These are phyloP conservation scores for Papilio demoleus DNA, from an alignment of 2,888 invertebrate genomes.

Conservation along the genomic window DNA sequence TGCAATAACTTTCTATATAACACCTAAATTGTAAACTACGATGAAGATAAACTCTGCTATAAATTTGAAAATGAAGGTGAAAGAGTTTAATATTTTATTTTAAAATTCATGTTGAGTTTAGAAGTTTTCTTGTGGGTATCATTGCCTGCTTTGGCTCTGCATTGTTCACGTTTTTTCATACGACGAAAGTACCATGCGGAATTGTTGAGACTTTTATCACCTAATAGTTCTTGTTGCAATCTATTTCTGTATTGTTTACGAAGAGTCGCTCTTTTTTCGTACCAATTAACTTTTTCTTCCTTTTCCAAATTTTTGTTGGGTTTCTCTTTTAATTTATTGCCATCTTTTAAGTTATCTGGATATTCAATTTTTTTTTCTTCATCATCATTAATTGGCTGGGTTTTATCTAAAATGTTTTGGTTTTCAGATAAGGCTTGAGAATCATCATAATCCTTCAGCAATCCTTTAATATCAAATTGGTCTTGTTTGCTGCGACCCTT, in stretches of 20 bases:
- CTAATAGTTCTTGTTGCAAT: constrained; percentile 67
- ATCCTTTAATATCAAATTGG: constrained; percentile 77
- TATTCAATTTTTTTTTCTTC: too few species aligned
- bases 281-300: constrained; percentile 58
- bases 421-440: constrained; percentile 62
- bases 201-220: constrained; percentile 62
- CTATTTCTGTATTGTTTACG: constrained; percentile 70
- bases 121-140: constrained; percentile 63
- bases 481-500: constrained; percentile 75
- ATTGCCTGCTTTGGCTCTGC: constrained; percentile 69
- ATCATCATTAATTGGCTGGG: constrained; percentile 51
- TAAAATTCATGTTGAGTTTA: constrained; percentile 65
- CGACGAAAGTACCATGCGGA: constrained; percentile 79
- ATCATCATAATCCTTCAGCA: constrained; percentile 72
- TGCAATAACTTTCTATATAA: too few species aligned
- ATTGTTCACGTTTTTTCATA: constrained; percentile 76
- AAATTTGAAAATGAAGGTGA: not conserved
- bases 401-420: constrained; percentile 54
- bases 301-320: constrained; percentile 34
- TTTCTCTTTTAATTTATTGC: constrained; percentile 49
- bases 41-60: constrained; percentile 17
- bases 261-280: constrained; percentile 64
- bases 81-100: constrained; percentile 36
- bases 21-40: too few species aligned
- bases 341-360: constrained; percentile 49